These are phyloP conservation scores for Tenualosa thibaudeaui DNA, from an alignment of 2,797 vertebrate species.

Conservation along the genomic window DNA sequence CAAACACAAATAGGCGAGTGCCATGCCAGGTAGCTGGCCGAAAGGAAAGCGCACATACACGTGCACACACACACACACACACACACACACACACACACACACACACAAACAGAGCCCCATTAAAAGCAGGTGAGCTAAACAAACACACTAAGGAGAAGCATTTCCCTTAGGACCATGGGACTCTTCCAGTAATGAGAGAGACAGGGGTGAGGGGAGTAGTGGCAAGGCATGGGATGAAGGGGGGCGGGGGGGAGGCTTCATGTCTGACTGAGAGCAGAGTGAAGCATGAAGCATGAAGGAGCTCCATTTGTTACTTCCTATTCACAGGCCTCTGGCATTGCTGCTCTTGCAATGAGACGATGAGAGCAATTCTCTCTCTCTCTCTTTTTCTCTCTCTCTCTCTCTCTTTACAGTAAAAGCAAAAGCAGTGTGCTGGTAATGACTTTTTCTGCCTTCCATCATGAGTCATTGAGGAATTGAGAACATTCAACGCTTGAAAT, in stretches of 20 bases:
- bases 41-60: not conserved
- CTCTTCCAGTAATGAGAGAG: too few relatives aligned
- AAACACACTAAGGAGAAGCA: not conserved
- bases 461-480: not conserved
- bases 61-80: too few relatives aligned
- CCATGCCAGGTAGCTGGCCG: not conserved
- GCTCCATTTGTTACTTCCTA: constrained; percentile 25
- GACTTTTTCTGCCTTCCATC: not conserved
- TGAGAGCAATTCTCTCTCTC: constrained; percentile 35
- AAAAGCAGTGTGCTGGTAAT: not conserved
- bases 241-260: constrained; percentile 4
- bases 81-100: too few relatives aligned
- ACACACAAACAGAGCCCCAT: constrained; percentile 16
- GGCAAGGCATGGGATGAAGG: constrained; percentile 14
- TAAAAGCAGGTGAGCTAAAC: constrained; percentile 28
- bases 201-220: too few relatives aligned
- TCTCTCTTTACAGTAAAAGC: not conserved
- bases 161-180: not conserved
- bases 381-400: not conserved
- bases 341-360: constrained; percentile 47
- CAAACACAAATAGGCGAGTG: not conserved
- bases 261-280: not conserved
- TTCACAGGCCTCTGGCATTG: constrained; percentile 32
- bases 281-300: constrained; percentile 8
- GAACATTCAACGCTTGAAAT: not conserved